These are phyloP conservation scores for Sylvia atricapilla DNA, from an alignment of 2,113 vertebrate genomes.

Conservation along the genomic window DNA sequence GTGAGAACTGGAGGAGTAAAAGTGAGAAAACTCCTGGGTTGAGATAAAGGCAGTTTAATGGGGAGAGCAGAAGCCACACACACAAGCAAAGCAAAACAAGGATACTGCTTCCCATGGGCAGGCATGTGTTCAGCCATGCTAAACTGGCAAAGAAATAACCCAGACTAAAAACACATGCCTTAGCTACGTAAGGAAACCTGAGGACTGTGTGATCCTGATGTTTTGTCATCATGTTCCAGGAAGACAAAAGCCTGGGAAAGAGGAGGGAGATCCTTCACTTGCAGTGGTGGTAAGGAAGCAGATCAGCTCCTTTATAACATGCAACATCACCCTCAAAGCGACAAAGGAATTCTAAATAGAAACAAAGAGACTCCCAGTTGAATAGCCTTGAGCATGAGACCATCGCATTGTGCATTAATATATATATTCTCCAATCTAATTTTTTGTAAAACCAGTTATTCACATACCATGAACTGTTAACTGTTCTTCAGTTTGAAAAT, in stretches of 20 bases:
- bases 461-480: background rate
- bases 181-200: background rate
- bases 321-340: background rate
- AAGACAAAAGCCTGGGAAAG: background rate
- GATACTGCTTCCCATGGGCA: background rate
- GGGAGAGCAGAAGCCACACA: background rate
- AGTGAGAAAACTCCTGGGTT: background rate
- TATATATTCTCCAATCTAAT: background rate
- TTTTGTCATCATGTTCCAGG: background rate
- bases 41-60: background rate
- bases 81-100: background rate
- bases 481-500: background rate
- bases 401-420: background rate
- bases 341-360: background rate
- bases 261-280: background rate
- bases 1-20: background rate
- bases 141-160: background rate
- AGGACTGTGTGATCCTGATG: background rate
- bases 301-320: background rate
- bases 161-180: background rate
- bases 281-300: background rate
- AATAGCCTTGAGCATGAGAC: background rate
- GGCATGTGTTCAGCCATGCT: background rate
- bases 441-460: background rate
- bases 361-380: background rate